These are phyloP conservation scores for Lysandra coridon DNA, from an alignment of 2,888 invertebrate genomes.

Conservation along the genomic window DNA sequence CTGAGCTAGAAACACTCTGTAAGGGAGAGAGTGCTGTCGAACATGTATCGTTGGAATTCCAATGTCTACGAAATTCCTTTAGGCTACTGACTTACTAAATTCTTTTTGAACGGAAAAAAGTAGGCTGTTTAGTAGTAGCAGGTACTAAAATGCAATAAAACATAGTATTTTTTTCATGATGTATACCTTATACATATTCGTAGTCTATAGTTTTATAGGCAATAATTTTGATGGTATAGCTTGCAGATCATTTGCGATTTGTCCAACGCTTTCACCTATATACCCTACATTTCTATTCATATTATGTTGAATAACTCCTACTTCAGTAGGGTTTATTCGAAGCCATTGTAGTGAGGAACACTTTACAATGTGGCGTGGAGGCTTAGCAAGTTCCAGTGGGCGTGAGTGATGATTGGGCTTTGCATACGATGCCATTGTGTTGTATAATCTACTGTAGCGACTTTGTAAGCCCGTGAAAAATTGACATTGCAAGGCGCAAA, in stretches of 20 bases:
- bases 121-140: not conserved
- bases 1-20: not conserved
- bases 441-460: not conserved
- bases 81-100: not conserved
- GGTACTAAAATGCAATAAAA: not conserved
- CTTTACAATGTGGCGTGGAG: constrained; percentile 6
- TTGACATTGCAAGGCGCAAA: not conserved
- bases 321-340: not conserved
- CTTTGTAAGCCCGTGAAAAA: not conserved
- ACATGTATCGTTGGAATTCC: not conserved
- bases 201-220: no score
- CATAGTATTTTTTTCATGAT: no score
- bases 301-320: not conserved
- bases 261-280: not conserved
- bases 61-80: not conserved
- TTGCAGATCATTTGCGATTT: not conserved
- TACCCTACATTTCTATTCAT: not conserved
- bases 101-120: not conserved
- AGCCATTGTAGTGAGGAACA: constrained; percentile 3
- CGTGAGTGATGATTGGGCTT: constrained; percentile 21
- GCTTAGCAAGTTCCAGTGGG: constrained; percentile 12
- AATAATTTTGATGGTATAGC: no score
- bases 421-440: not conserved
- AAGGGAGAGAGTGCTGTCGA: not conserved
- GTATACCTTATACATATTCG: no score